phyloP scores from a whole-genome alignment of 2,113 vertebrate species.

The Amphilophus citrinellus region DNA sequence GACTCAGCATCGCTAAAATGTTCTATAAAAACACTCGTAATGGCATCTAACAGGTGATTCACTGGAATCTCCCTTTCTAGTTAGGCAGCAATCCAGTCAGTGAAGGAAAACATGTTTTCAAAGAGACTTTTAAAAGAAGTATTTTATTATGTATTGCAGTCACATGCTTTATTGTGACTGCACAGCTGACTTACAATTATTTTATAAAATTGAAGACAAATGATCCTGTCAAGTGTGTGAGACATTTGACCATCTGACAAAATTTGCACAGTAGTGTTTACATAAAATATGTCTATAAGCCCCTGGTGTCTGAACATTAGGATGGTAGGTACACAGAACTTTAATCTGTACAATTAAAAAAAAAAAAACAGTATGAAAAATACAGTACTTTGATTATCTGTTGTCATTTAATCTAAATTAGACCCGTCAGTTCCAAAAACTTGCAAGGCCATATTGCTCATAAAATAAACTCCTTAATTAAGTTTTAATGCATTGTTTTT shows the following conservation, averaged over 20 bases:
- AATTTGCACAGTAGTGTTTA: too few relatives aligned
- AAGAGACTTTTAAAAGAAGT: too few relatives aligned
- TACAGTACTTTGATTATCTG: too few relatives aligned
- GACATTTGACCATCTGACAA: background rate
- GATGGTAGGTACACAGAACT: rapidly evolving
- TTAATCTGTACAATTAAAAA: background rate
- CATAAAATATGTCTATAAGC: too few relatives aligned
- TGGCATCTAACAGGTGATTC: background rate
- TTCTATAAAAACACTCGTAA: background rate
- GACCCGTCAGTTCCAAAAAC: background rate
- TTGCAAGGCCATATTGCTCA: background rate
- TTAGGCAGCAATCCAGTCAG: slow-evolving; percentile 23
- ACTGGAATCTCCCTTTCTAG: background rate
- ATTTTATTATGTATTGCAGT: background rate
- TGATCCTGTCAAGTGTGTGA: background rate
- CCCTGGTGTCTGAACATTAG: too few relatives aligned
- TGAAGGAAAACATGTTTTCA: too few relatives aligned
- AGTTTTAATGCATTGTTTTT: background rate
- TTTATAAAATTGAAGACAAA: background rate
- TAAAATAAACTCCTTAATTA: background rate
- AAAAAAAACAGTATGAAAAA: too few relatives aligned
- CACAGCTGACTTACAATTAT: too few relatives aligned
- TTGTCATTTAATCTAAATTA: too few relatives aligned
- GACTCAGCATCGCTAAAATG: background rate
- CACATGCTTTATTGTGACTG: background rate